Percentiles rank a stretch among this genome's conserved stretches.
Conservation (phyloP, 2,888 invertebrate species). For the Pachliopta kotzebuea region DNA sequence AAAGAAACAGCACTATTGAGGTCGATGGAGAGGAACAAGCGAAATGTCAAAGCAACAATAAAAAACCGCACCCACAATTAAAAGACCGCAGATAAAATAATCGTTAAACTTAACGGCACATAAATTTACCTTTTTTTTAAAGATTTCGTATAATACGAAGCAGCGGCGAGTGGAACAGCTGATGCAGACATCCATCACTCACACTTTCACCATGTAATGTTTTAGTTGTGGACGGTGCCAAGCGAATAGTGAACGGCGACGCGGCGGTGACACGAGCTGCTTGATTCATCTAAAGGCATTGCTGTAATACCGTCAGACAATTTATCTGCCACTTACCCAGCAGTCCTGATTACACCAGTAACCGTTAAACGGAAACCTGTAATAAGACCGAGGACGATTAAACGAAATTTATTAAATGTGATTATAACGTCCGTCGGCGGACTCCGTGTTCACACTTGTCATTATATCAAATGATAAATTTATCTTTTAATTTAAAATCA, state of each 20-base stretch:
- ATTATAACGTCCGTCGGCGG: constrained; percentile 48
- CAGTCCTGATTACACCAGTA: constrained; percentile 15
- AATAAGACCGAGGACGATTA: constrained; percentile 43
- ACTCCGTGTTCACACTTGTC: too few relatives aligned
- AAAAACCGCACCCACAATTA: constrained; percentile 14
- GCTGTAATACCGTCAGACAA: background rate
- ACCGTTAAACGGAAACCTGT: background rate
- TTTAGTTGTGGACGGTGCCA: too few relatives aligned
- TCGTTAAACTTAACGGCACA: background rate
- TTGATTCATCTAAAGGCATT: constrained; percentile 29
- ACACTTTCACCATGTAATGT: constrained; percentile 27
- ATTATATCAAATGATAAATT: too few relatives aligned
- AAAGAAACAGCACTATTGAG: background rate
- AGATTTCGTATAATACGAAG: too few relatives aligned
- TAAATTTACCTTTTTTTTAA: constrained; percentile 5
- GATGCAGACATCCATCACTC: background rate
- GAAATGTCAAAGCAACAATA: constrained; percentile 11
- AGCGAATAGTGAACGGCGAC: constrained; percentile 17
- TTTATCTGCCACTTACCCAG: background rate
- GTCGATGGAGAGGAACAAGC: constrained; percentile 4
- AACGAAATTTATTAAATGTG: constrained; percentile 59
- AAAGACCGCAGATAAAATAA: background rate
- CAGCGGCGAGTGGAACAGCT: too few relatives aligned
- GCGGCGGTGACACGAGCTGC: constrained; percentile 11
- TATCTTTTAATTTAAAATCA: too few relatives aligned